A percentile compares a stretch with the other conserved stretches of the same genome.
These are phyloP conservation scores for Alloscopus bannaensis DNA, from an alignment of 2,888 invertebrate genomes.

Conservation along the genomic window DNA sequence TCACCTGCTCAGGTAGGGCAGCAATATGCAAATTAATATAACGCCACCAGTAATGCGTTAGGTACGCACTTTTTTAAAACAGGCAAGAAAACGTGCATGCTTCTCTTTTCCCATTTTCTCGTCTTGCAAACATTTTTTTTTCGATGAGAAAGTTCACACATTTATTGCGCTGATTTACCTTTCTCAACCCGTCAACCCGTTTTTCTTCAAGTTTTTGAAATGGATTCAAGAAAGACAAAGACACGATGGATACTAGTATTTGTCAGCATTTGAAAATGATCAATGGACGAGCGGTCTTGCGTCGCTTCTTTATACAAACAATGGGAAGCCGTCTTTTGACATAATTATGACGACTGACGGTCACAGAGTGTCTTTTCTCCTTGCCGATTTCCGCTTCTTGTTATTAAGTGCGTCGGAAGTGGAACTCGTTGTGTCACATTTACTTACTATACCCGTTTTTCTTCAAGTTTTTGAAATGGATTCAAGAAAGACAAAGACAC, in stretches of 20 bases:
- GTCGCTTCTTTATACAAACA: neutral
- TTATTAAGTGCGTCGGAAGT: too few relatives aligned
- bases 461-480: neutral
- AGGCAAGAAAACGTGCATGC: too few relatives aligned
- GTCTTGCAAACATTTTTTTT: constrained; percentile 18
- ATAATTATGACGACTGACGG: neutral
- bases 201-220: neutral
- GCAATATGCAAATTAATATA: too few relatives aligned
- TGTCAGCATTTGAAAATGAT: neutral
- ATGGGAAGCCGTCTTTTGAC: neutral
- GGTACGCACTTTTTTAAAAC: too few relatives aligned
- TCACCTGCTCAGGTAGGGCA: too few relatives aligned
- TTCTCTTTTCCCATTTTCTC: constrained; percentile 4
- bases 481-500: neutral
- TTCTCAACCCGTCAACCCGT: too few relatives aligned
- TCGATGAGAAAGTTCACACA: constrained; percentile 56
- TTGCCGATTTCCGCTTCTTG: constrained; percentile 21
- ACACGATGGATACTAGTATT: neutral
- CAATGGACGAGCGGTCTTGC: neutral
- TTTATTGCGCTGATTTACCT: constrained; percentile 15
- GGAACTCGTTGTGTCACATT: too few relatives aligned
- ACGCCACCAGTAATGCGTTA: too few relatives aligned
- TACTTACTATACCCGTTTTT: too few relatives aligned
- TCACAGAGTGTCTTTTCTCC: neutral
- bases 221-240: constrained; percentile 1